Evolutionary conservation across 2,113 vertebrate species (phyloP), one percentile per base, ranked within the genome.

Genomic region (Halcyon malimbica): DNA sequence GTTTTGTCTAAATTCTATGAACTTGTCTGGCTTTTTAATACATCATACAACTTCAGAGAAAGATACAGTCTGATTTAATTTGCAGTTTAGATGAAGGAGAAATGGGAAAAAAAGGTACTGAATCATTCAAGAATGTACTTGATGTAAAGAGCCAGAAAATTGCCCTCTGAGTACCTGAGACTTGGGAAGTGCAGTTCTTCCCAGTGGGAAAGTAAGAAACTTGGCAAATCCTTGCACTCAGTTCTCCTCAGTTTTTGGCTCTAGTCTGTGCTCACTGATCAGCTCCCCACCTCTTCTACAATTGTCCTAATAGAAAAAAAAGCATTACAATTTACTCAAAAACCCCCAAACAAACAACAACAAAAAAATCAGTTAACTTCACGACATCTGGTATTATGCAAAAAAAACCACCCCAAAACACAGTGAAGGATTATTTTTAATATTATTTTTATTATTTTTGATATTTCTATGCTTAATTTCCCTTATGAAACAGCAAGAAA

Each of bases 131-230:
- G 59, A 67, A 86, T 83, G 87, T 69, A 41, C 37, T 85, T 90
- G n/a, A 35, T 89, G 35, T 71, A 65, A 92, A 96, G 51, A 92
- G 68, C 18, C 63, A 94, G 59, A 85, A 93, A 93, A 77, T 80
- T 93, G 59, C 24, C 37, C 50, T 70, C 57, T 63, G 69, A 24
- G 39, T 85, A 48, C 33, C 59, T 91, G 15, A 92, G 74, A 23
- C 28, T 85, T 76, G 44, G 57, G 64, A 93, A 92, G 48, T 54
- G 12, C 42, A 64, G 16, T 33, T 97, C 74, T 93, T 77, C 79
- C 75, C 54, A 84, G 86, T 42, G n/a, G 60, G 69, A 42, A 95
- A 71, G 28, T 39, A 79, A 10, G 41, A 89, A 95, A 89, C 24
- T 95, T 92, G 85, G 80, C 87, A 91, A 70, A 63, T 23, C 2